phyloP scores from a whole-genome alignment of 2,888 invertebrate species.

The Idaea biselata region DNA sequence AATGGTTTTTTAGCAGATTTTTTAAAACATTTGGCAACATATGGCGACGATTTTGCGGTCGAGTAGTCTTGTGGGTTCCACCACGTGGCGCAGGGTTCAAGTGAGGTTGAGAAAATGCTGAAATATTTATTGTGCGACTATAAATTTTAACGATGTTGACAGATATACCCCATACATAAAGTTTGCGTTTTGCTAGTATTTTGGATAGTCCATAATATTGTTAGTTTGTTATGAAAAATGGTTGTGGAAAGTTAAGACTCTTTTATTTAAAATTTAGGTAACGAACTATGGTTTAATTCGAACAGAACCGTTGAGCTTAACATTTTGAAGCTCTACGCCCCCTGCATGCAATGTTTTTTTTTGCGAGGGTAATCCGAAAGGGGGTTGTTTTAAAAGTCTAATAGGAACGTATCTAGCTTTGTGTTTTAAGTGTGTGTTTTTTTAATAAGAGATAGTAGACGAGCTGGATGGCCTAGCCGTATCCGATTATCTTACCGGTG shows the following conservation, averaged over 20 bases:
- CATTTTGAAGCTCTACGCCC: too few species aligned
- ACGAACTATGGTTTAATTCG: too few species aligned
- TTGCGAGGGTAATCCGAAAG: too few species aligned
- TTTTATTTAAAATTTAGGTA: neutral
- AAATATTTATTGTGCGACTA: slow-evolving; percentile 21
- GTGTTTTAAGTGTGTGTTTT: too few species aligned
- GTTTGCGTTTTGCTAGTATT: slow-evolving; percentile 10
- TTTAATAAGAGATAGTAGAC: too few species aligned
- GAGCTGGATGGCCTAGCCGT: too few species aligned
- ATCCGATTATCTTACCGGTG: too few species aligned
- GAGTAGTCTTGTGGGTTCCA: slow-evolving; percentile 43
- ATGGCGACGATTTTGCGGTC: slow-evolving; percentile 51
- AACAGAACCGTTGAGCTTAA: too few species aligned
- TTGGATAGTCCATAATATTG: neutral
- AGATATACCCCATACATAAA: slow-evolving; percentile 23
- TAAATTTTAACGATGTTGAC: slow-evolving; percentile 26
- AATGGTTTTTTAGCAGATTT: slow-evolving; percentile 34
- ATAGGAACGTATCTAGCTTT: too few species aligned
- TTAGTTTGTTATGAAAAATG: neutral
- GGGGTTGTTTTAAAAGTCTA: too few species aligned
- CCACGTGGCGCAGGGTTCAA: slow-evolving; percentile 38
- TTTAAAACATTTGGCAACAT: slow-evolving; percentile 38
- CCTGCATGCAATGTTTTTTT: too few species aligned
- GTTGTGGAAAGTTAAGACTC: neutral
- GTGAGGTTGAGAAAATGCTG: slow-evolving; percentile 21